Base-by-base conservation (phyloP, 1,140 invertebrate species). In the Drosophila nasuta region DNA sequence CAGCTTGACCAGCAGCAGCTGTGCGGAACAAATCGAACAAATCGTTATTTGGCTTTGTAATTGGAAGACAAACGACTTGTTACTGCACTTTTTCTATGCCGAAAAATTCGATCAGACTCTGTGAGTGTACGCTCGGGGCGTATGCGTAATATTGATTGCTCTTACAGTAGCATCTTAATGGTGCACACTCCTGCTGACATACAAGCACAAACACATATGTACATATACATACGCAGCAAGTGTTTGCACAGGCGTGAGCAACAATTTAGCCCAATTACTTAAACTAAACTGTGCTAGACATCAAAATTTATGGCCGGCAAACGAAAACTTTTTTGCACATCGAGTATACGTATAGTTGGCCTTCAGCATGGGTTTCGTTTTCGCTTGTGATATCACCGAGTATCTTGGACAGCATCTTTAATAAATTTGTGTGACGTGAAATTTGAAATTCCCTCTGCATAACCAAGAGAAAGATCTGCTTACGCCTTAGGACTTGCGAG, bases 141-240 rank as follows among this genome's bases (percentile, higher is more conserved):
- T 81, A 75, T 81, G 58, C 54, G 46, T 69, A 65, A 77, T 79
- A 81, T 86, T 73, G 79, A 86, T 75, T 68, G 67, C 65, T 46
- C 51, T 20, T 20, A 54, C 4, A 54, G 30, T 15, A 33, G 30
- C 30, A 54, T 15, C 13, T 35, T 13, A 35, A 35, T 52, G 49
- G n/a, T 10, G 7, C 33, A 33, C 33, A 8, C 33, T 33, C 25
- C 48, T 13, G 7, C 43, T 35, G 30, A 25, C 25, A 3, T 0
- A 25, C 20, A 25, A 25, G 20, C 3, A 25, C 20, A 25, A 25
- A 25, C 20, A 25, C 20, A 25, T 25, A 13, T 13, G 13, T 13
- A 25, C 0, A 25, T 25, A 25, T 25, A 25, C 20, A 25, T 25
- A 25, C 13, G 6, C 10, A 38, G 35, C 38, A 49, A 45, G 20